These are phyloP conservation scores for Pseudorectes ferrugineus DNA, from an alignment of 2,113 vertebrate species.

Conservation along the genomic window DNA sequence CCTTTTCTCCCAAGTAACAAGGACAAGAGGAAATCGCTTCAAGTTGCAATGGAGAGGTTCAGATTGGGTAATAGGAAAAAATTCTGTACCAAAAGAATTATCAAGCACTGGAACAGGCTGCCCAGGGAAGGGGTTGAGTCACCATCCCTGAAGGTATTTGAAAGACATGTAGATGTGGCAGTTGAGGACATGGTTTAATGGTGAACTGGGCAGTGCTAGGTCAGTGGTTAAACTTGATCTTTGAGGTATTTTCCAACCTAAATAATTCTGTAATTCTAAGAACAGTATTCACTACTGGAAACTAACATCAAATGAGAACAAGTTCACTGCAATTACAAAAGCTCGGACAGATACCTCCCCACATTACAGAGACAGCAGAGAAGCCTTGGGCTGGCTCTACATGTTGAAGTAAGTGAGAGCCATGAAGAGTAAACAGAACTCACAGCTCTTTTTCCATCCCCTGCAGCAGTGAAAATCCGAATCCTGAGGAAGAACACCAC, in stretches of 20 bases:
- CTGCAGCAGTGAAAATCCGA: slow-evolving; percentile 79
- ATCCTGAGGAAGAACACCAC: slow-evolving; percentile 73
- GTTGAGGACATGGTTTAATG: background rate
- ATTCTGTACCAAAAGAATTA: background rate
- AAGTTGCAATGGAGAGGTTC: background rate
- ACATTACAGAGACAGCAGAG: background rate
- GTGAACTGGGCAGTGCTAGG: background rate
- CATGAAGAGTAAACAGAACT: background rate
- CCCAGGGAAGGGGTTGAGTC: background rate
- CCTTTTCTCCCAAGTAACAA: background rate
- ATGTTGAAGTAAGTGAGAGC: background rate
- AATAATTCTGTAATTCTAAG: background rate
- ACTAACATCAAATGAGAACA: background rate
- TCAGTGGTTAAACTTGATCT: background rate
- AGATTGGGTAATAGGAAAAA: background rate
- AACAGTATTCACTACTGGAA: background rate
- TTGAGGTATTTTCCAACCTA: background rate
- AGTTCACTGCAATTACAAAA: background rate
- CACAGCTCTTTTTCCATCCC: background rate
- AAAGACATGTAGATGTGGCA: background rate
- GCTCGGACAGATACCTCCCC: background rate
- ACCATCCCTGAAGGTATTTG: background rate
- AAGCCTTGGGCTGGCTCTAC: background rate
- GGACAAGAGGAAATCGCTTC: background rate
- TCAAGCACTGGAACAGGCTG: background rate